Evolutionary conservation across 2,888 invertebrate species (phyloP).

Genomic region (Anthrax anthrax): DNA sequence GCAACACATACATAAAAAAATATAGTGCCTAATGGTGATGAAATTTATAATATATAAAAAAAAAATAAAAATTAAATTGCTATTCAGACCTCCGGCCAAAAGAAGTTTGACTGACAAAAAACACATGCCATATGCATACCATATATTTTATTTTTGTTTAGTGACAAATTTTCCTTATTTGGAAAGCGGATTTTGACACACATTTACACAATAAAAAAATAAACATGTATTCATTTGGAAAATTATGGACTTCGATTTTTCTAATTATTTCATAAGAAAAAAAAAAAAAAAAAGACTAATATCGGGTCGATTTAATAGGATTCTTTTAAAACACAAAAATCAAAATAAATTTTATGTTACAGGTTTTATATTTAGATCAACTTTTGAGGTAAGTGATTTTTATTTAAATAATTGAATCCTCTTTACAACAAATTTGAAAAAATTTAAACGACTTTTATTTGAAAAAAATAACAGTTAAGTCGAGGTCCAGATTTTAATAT

Average conservation of each 20-base stretch:
- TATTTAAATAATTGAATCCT: neutral
- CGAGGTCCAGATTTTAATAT: conserved; percentile 35
- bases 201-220: neutral
- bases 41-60: neutral
- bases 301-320: conserved; percentile 1
- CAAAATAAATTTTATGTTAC: conserved; percentile 2
- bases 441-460: too few relatives aligned
- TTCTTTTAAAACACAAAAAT: neutral
- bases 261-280: conserved; percentile 10
- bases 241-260: conserved; percentile 37
- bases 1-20: neutral
- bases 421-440: conserved; percentile 1
- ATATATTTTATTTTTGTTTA: too few relatives aligned
- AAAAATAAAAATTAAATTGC: neutral
- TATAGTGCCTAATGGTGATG: conserved; percentile 1
- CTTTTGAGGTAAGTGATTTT: conserved; percentile 1
- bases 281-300: conserved; percentile 7
- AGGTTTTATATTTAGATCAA: neutral
- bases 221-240: conserved; percentile 6
- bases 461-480: conserved; percentile 14
- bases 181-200: neutral
- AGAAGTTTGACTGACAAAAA: conserved; percentile 31
- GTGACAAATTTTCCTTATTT: neutral
- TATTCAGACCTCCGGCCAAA: conserved; percentile 27
- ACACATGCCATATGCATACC: neutral